These are phyloP conservation scores for Mustela lutreola DNA, from an alignment of 2,113 vertebrate species.

Conservation along the genomic window DNA sequence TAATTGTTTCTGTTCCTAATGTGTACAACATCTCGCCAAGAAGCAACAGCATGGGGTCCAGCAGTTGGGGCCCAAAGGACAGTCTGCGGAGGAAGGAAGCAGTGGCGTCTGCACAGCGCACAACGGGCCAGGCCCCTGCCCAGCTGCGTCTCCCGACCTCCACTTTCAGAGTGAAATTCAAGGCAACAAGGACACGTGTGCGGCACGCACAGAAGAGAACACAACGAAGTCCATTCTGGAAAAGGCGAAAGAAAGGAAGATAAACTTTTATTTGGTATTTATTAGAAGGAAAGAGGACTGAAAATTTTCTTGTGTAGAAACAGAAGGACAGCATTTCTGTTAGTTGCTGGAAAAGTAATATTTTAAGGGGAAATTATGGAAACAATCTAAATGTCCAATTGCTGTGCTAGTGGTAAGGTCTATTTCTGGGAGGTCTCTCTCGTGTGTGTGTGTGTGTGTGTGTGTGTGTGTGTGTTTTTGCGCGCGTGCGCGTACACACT, in stretches of 20 bases:
- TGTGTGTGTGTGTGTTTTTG: background rate
- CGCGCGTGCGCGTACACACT: accelerated
- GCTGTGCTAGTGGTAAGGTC: constrained; percentile 84
- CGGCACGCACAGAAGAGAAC: constrained; percentile 44
- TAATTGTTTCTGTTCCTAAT: constrained; percentile 83
- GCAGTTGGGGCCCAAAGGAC: constrained; percentile 83
- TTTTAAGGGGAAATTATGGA: constrained; percentile 84
- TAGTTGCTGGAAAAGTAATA: constrained; percentile 82
- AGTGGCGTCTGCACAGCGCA: background rate
- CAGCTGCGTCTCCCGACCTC: constrained; percentile 79
- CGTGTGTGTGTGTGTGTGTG: background rate
- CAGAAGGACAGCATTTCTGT: constrained; percentile 83
- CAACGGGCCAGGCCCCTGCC: constrained; percentile 16
- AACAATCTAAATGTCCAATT: constrained; percentile 84
- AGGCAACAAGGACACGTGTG: constrained; percentile 70
- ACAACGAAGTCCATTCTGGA: constrained; percentile 71
- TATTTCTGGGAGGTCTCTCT: constrained; percentile 57
- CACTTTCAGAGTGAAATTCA: constrained; percentile 68
- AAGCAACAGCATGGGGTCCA: constrained; percentile 87
- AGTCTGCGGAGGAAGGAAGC: constrained; percentile 76
- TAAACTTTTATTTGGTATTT: constrained; percentile 87
- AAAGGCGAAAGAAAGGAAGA: constrained; percentile 82
- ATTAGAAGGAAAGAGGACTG: constrained; percentile 88
- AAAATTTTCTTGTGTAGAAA: constrained; percentile 81
- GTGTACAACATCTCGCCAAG: constrained; percentile 77